phyloP scores from a whole-genome alignment of 2,113 vertebrate genomes.

The Stomatorhinus ivindoensis region DNA sequence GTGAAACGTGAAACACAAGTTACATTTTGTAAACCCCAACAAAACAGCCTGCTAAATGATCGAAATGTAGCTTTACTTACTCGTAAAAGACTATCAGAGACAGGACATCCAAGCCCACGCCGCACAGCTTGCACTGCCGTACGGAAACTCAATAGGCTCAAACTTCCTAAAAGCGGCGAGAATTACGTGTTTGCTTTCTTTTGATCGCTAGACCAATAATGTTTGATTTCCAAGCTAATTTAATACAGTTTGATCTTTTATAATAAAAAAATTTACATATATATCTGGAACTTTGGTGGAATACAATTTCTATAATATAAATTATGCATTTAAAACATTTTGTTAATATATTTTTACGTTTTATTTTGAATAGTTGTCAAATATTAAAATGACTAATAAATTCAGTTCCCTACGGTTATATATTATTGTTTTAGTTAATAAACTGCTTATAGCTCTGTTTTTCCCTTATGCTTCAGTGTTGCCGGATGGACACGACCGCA shows the following conservation, averaged over 20 bases:
- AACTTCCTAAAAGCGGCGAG: neutral
- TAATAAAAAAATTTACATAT: neutral
- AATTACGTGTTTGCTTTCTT: neutral
- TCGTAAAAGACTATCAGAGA: neutral
- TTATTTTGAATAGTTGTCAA: neutral
- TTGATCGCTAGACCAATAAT: neutral
- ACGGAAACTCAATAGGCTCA: neutral
- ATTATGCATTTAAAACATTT: neutral
- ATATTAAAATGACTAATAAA: neutral
- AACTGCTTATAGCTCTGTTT: neutral
- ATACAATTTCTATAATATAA: neutral
- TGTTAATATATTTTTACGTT: neutral
- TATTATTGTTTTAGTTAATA: neutral
- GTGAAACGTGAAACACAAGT: neutral
- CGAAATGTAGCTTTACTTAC: neutral
- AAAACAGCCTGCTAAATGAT: neutral
- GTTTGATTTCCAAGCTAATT: neutral
- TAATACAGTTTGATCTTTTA: neutral
- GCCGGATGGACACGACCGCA: neutral
- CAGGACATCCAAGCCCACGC: neutral
- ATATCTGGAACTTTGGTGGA: neutral
- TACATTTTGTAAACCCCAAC: neutral
- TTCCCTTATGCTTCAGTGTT: neutral
- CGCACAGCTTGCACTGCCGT: neutral
- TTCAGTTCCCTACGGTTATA: neutral